These are phyloP conservation scores for Cheilosia pagana DNA, from an alignment of 2,888 invertebrate genomes.

Conservation along the genomic window DNA sequence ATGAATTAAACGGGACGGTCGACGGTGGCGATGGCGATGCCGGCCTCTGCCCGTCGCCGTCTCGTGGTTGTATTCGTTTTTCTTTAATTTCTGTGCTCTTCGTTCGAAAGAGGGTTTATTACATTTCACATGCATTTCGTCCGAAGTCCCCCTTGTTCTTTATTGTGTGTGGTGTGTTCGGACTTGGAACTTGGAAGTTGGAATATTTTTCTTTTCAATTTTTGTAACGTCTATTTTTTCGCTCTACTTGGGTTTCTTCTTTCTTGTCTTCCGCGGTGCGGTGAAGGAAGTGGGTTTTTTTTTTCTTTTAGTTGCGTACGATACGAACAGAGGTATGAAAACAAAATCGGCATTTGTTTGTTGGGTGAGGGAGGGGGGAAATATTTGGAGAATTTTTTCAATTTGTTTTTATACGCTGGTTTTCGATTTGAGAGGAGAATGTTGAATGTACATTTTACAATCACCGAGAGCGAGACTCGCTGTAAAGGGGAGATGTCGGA, in stretches of 20 bases:
- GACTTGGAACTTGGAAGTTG: not conserved
- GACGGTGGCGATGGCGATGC: not conserved
- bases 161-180: slow-evolving; percentile 16
- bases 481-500: slow-evolving; percentile 48
- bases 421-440: not conserved
- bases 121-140: not conserved
- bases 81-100: slow-evolving; percentile 38
- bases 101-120: slow-evolving; percentile 48
- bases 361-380: no score
- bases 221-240: slow-evolving; percentile 70
- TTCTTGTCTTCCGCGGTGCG: not conserved
- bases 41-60: not conserved
- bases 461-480: slow-evolving; percentile 59
- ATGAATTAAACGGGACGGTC: slow-evolving; percentile 46
- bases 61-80: slow-evolving; percentile 9
- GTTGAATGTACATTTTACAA: slow-evolving; percentile 10
- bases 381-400: slow-evolving; percentile 51
- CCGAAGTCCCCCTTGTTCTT: slow-evolving; percentile 6
- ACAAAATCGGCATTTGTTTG: slow-evolving; percentile 50
- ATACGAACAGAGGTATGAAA: slow-evolving; percentile 51
- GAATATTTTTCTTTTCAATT: slow-evolving; percentile 28
- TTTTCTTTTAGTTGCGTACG: not conserved
- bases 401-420: slow-evolving; percentile 50
- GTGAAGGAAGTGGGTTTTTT: not conserved
- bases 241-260: slow-evolving; percentile 56